Conservation (phyloP, 2,888 invertebrate genomes). For the Papilio elwesi region DNA sequence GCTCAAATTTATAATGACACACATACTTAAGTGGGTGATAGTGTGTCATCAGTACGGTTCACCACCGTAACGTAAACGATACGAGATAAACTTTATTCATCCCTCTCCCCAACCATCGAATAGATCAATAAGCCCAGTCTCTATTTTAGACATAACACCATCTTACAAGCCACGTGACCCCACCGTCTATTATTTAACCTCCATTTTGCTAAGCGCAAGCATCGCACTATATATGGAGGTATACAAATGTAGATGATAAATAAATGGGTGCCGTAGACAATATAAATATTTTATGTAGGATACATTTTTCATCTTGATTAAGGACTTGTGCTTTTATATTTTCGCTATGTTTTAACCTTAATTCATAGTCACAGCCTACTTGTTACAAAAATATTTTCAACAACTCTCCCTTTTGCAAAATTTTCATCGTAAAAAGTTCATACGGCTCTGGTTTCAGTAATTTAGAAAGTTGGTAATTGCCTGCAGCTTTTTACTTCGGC, state of each 20-base stretch:
- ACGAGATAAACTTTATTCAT: too few relatives aligned
- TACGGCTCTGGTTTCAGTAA: constrained; percentile 21
- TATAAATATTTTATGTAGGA: neutral
- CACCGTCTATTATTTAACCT: too few relatives aligned
- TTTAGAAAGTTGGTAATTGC: constrained; percentile 22
- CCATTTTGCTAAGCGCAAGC: too few relatives aligned
- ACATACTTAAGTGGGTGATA: too few relatives aligned
- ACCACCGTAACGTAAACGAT: too few relatives aligned
- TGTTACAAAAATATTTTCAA: constrained; percentile 23
- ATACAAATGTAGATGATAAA: too few relatives aligned
- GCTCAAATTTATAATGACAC: too few relatives aligned
- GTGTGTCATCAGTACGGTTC: too few relatives aligned
- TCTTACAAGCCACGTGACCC: neutral
- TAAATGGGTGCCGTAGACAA: too few relatives aligned
- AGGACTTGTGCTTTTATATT: neutral
- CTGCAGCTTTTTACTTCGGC: constrained; percentile 14
- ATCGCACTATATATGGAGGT: too few relatives aligned
- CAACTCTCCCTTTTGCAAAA: constrained; percentile 3
- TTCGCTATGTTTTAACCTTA: constrained; percentile 1
- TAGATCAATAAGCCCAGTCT: too few relatives aligned
- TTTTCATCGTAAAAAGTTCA: constrained; percentile 23
- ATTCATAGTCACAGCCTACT: neutral
- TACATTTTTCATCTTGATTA: constrained; percentile 8
- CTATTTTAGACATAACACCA: neutral
- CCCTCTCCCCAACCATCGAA: too few relatives aligned